Evolutionary conservation across 2,113 vertebrate species (phyloP).

Genomic region (Scortum barcoo): DNA sequence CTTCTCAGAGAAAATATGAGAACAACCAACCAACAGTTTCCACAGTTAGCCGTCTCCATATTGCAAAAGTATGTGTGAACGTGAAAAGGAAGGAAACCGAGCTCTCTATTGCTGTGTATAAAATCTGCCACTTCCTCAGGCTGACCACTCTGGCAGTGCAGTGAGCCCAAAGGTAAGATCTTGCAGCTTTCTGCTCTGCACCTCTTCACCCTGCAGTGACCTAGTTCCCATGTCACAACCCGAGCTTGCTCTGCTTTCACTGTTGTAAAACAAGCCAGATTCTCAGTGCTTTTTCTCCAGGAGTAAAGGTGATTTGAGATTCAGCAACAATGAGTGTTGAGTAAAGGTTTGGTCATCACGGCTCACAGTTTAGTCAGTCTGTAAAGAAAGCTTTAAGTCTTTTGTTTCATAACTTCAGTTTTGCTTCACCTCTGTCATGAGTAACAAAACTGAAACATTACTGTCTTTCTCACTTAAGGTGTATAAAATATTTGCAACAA

Average conservation of each 20-base stretch:
- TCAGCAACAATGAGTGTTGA: background rate
- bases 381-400: background rate
- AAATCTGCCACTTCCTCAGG: conserved; percentile 53
- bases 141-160: conserved; percentile 38
- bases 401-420: background rate
- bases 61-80: background rate
- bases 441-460: background rate
- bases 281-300: background rate
- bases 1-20: background rate
- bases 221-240: conserved; percentile 28
- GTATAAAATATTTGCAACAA: background rate
- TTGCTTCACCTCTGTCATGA: background rate
- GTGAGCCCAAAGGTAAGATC: conserved; percentile 46
- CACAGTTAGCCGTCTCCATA: background rate
- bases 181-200: conserved; percentile 38
- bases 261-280: background rate
- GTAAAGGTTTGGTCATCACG: conserved; percentile 1
- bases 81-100: conserved; percentile 56
- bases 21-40: background rate
- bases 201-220: conserved; percentile 7
- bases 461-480: too few relatives aligned
- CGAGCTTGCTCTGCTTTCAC: background rate
- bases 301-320: background rate
- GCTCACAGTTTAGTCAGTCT: background rate
- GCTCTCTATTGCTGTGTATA: background rate